Conservation (phyloP, 2,113 vertebrate genomes). For the Gallinago undulata region DNA sequence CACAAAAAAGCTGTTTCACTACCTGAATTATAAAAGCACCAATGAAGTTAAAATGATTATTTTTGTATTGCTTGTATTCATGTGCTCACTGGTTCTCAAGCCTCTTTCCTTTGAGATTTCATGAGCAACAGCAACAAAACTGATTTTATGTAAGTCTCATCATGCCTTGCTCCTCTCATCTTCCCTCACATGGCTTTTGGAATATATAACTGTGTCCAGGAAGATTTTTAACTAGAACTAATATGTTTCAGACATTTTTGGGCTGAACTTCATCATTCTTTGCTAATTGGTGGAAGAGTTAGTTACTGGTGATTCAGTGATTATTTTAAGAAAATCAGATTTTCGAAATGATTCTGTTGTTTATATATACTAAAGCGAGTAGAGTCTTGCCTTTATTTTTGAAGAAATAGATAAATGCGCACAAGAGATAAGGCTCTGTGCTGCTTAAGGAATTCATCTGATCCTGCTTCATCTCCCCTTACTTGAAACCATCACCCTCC, state of each 20-base stretch:
- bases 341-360: not conserved
- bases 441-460: not conserved
- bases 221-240: not conserved
- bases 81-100: not conserved
- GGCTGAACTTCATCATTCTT: not conserved
- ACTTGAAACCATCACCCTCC: not conserved
- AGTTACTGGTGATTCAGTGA: not conserved
- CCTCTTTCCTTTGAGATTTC: not conserved
- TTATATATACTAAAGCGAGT: not conserved
- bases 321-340: not conserved
- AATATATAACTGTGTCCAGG: not conserved
- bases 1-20: conserved; percentile 20
- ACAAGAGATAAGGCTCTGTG: not conserved
- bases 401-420: not conserved
- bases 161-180: not conserved
- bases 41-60: conserved; percentile 20
- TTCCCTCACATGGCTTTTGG: not conserved
- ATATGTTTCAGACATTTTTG: not conserved
- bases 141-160: not conserved
- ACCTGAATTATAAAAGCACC: conserved; percentile 36
- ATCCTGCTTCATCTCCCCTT: not conserved
- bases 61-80: conserved; percentile 24
- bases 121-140: not conserved
- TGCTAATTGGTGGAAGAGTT: not conserved
- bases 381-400: not conserved